Conservation (phyloP, 2,113 vertebrate species). For the Notiomystis cincta region DNA sequence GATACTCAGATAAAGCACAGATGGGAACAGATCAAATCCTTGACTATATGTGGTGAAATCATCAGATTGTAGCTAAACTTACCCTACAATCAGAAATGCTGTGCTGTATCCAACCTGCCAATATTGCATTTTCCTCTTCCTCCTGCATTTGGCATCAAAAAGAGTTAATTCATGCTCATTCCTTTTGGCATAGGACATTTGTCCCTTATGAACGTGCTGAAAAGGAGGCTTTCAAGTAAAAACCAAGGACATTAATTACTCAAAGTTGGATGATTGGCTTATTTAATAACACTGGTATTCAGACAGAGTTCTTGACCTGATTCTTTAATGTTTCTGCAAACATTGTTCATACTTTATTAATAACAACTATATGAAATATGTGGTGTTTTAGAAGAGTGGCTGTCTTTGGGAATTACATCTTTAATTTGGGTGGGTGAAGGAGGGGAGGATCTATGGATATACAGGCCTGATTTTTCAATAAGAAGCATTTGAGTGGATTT, state of each 20-base stretch:
- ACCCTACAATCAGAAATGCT: accelerated
- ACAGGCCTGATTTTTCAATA: constrained; percentile 15
- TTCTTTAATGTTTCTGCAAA: constrained; percentile 41
- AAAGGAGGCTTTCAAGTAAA: constrained; percentile 14
- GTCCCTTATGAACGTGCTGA: neutral
- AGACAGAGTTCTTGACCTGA: neutral
- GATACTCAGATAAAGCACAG: neutral
- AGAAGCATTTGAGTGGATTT: constrained; percentile 23
- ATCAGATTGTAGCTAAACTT: neutral
- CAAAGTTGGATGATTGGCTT: neutral
- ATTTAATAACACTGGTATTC: constrained; percentile 16
- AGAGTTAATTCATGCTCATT: neutral
- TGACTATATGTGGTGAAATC: neutral
- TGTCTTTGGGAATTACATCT: constrained; percentile 20
- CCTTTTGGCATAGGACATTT: neutral
- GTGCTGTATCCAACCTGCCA: neutral
- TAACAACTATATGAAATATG: neutral
- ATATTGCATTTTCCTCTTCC: neutral
- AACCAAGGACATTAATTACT: constrained; percentile 31
- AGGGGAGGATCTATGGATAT: neutral
- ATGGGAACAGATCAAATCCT: neutral
- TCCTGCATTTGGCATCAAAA: neutral
- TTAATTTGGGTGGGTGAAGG: neutral
- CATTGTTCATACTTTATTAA: constrained; percentile 22
- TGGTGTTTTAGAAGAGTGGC: neutral